A percentile compares a stretch with the other conserved stretches of the same genome.
phyloP scores from a whole-genome alignment of 1,140 invertebrate genomes.

The Phocides pigmalion region DNA sequence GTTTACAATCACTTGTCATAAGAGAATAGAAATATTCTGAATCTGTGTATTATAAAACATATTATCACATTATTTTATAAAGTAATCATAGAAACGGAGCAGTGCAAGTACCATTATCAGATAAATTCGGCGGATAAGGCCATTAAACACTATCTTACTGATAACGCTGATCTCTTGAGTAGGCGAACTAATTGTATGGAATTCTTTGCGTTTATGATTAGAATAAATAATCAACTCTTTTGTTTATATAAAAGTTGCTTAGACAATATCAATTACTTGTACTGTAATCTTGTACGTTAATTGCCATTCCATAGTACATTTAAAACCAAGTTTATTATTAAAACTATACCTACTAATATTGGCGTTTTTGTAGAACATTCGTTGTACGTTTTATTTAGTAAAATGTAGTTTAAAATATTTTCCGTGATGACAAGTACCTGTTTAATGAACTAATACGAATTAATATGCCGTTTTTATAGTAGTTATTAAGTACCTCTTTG shows the following conservation, averaged over 20 bases:
- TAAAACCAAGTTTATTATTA: too few relatives aligned
- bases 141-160: constrained; percentile 55
- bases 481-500: neutral
- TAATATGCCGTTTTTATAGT: too few relatives aligned
- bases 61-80: constrained; percentile 12
- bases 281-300: too few relatives aligned
- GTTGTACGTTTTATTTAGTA: too few relatives aligned
- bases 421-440: too few relatives aligned
- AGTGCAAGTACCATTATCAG: constrained; percentile 49
- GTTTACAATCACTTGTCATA: neutral
- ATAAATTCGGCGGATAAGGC: constrained; percentile 62
- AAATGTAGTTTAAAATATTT: too few relatives aligned
- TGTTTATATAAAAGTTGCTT: too few relatives aligned
- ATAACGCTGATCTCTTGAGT: constrained; percentile 56
- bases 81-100: constrained; percentile 16
- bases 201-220: constrained; percentile 31
- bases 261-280: too few relatives aligned
- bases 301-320: too few relatives aligned
- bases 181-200: constrained; percentile 43
- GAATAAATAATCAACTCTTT: neutral
- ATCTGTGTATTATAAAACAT: neutral
- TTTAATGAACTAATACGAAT: too few relatives aligned
- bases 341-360: too few relatives aligned
- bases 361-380: too few relatives aligned
- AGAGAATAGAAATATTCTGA: neutral